Evolutionary conservation across 2,113 vertebrate genomes (phyloP), one percentile per base, ranked within the genome.

Genomic region (Eretmodus cyanostictus): DNA sequence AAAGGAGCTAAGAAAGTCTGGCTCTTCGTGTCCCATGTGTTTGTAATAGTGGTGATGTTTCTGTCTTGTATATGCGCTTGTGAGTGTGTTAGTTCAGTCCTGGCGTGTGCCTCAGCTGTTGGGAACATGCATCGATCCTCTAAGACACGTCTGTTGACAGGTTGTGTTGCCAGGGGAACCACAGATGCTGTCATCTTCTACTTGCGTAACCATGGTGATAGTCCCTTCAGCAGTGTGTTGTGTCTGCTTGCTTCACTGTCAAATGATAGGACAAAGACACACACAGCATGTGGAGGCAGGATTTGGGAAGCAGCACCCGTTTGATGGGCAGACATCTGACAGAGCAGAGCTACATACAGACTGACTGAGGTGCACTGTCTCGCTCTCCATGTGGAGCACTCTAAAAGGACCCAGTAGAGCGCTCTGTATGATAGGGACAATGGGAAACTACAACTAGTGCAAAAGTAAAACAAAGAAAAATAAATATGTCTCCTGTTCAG

Each of bases 201-300:
- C 80, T 87, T 68, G 85, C 4, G 86, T 95, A 93, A 94, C 95
- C 91, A 93, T 93, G 89, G 92, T 61, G 90, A 95, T 76, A 10
- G 85, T 4, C 84, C 92, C 92, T 76, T 82, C 54, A 85, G 91
- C 42, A 80, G 83, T 36, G 40, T 87, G 78, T 92, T 86, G 88
- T 94, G 95, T 95, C 95, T 89, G 79, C 84, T 90, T 55, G 10
- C 63, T 31, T 95, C 89, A 95, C 27, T 86, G 89, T 95, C 93
- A 95, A 89, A 81, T 87, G 14, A 81, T 79, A 40, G 34, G 57
- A 76, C 78, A 17, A 16, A 45, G 51, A 85, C 57, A 71, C 9
- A 49, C 8, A 68, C 17, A 36, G 47, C 59, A 63, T 57, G 85
- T 22, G 82, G 17, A 83, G 27, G 82, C 51, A 47, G 66, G 57